Evolutionary conservation across 1,140 invertebrate species (phyloP).

Genomic region (Papilio machaon): DNA sequence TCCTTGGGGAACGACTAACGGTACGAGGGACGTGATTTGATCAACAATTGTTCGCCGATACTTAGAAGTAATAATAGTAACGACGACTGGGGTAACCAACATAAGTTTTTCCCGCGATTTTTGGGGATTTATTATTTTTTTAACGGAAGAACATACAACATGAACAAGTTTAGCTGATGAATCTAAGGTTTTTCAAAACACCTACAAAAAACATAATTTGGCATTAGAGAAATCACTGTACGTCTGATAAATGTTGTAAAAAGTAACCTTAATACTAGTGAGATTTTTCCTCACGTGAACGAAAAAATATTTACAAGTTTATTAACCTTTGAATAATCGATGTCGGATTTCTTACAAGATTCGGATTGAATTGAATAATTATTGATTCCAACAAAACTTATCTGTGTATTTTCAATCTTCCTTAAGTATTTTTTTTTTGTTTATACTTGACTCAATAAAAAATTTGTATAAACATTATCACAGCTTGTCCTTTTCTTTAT

Average conservation of each 20-base stretch:
- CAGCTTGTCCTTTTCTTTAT: conserved; percentile 1
- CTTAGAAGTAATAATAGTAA: not conserved
- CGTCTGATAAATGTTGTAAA: not conserved
- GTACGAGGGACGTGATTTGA: conserved; percentile 14
- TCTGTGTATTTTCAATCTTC: not conserved
- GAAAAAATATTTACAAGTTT: not conserved
- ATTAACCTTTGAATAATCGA: not conserved
- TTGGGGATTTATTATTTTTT: not conserved
- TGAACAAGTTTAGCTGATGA: too few species aligned
- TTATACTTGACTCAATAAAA: not conserved
- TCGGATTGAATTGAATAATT: not conserved
- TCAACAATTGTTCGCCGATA: not conserved
- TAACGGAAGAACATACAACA: too few species aligned
- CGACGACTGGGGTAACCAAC: not conserved
- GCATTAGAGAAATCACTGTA: too few species aligned
- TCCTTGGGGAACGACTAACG: conserved; percentile 15
- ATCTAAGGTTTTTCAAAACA: too few species aligned
- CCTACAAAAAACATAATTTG: too few species aligned
- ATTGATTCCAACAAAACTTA: not conserved
- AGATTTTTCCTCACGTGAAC: not conserved
- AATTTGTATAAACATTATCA: not conserved
- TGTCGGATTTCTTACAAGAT: not conserved
- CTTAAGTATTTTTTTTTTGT: not conserved
- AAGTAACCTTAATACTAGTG: not conserved
- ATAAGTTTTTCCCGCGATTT: not conserved